A percentile compares a stretch with the other conserved stretches of the same genome.
Conservation (phyloP, 2,797 vertebrate species). For the Toxotes lorentzi region DNA sequence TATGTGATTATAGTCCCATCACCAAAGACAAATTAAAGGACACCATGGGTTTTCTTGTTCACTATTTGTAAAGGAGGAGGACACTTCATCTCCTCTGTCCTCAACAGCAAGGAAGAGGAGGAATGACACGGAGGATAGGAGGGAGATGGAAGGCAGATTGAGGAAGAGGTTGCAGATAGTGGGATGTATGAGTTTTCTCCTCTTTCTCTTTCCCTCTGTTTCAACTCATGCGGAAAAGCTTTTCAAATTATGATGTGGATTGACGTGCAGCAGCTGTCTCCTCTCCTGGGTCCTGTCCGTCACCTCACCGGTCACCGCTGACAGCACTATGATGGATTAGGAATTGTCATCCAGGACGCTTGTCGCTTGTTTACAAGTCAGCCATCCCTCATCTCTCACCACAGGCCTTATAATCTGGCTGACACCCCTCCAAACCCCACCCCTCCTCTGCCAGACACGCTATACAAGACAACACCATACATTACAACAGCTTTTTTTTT, state of each 20-base stretch:
- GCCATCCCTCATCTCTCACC: conserved; percentile 86
- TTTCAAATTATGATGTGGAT: conserved; percentile 87
- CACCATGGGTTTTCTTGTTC: neutral
- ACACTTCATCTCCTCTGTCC: conserved; percentile 11
- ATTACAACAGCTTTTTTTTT: conserved; percentile 72
- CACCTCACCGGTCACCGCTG: conserved; percentile 80
- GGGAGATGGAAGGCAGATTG: conserved; percentile 34
- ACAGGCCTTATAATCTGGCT: conserved; percentile 80
- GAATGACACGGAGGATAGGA: conserved; percentile 3
- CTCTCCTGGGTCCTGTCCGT: conserved; percentile 82
- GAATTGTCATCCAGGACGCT: conserved; percentile 89
- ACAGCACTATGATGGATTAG: conserved; percentile 90
- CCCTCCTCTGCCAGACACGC: conserved; percentile 68
- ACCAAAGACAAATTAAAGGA: conserved; percentile 6
- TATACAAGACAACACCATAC: conserved; percentile 83
- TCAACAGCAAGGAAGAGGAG: neutral
- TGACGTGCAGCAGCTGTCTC: conserved; percentile 85
- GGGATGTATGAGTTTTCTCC: conserved; percentile 37
- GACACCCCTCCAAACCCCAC: conserved; percentile 64
- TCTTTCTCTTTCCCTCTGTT: conserved; percentile 44
- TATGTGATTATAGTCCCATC: conserved; percentile 9
- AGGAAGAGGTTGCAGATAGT: conserved; percentile 42
- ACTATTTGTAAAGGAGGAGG: conserved; percentile 3
- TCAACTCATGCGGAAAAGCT: conserved; percentile 71
- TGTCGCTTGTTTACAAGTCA: conserved; percentile 88